These are phyloP conservation scores for Julus scandinavius DNA, from an alignment of 2,888 invertebrate species.

Conservation along the genomic window DNA sequence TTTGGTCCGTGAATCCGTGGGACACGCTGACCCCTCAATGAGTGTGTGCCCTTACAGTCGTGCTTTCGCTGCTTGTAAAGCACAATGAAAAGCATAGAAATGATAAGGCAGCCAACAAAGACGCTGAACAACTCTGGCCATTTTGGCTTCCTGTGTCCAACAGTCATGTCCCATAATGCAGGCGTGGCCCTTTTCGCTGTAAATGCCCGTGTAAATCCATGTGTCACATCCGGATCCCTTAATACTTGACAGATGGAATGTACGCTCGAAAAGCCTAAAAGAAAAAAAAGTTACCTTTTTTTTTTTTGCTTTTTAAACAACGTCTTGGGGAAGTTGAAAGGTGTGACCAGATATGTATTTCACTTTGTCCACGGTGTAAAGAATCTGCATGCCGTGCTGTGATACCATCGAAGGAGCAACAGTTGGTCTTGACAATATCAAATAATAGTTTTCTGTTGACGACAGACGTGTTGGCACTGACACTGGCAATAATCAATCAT, in stretches of 20 bases:
- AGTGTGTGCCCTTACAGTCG: conserved; percentile 8
- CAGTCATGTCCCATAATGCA: conserved; percentile 46
- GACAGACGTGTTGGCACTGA: conserved; percentile 18
- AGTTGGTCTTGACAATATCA: background rate
- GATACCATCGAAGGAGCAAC: conserved; percentile 7
- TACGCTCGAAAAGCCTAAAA: conserved; percentile 34
- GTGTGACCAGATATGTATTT: conserved; percentile 18
- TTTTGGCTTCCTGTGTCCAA: conserved; percentile 34
- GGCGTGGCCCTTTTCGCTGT: conserved; percentile 43
- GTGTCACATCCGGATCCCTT: conserved; percentile 22
- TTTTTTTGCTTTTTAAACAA: background rate
- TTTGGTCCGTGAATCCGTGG: conserved; percentile 49
- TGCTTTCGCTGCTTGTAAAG: background rate
- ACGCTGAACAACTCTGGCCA: conserved; percentile 12
- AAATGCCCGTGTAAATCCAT: conserved; percentile 12
- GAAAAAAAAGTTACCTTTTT: conserved; percentile 5
- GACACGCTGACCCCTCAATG: conserved; percentile 23
- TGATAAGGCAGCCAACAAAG: background rate
- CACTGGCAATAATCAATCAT: background rate
- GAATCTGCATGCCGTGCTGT: background rate
- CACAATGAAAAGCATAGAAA: conserved; percentile 20
- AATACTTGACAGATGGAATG: conserved; percentile 32
- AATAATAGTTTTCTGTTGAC: conserved; percentile 9
- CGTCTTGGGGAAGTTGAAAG: background rate
- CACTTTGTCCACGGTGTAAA: background rate